Base-by-base conservation (phyloP, 2,888 invertebrate species). In the Leucophenga maculata region DNA sequence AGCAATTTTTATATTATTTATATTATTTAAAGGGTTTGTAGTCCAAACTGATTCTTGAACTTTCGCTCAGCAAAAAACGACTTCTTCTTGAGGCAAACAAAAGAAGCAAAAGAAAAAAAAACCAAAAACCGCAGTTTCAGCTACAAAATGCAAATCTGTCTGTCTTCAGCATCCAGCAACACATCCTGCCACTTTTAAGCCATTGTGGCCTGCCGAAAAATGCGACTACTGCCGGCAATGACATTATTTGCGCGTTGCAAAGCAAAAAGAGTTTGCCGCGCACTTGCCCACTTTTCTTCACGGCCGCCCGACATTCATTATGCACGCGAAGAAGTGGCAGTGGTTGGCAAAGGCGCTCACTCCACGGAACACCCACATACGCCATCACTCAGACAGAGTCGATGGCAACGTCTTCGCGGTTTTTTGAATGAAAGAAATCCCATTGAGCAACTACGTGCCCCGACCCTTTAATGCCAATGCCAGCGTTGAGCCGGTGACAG, bases 31-130 rank as follows among this genome's bases (percentile, higher is more conserved):
- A 26, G 4, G 3, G 26, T 3, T 26, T 26, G 26, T 26, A 26
- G 26, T 3, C 4, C 26, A 26, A 2, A 26, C 26, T 26, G 26
- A 26, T 26, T 26, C 4, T 26, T 26, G 26, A 26, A 26, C 26
- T 26, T 26, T 26, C 26, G 2, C 26, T 26, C 26, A n/a, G 26
- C 2, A 1, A 1, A 50, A 6, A 50, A 9, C 50, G 18, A n/a
- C n/a, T n/a, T n/a, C n/a, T n/a, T 16, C 6, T 18, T 55, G 55
- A 1, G 55, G 20, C 55, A 79, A 77, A 84, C 84, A 84, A 85
- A 83, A 68, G 78, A 75, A 77, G 72, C 85, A 80, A 82, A 78
- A 77, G 84, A 77, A 79, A 76, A 75, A 77, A 78, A 77, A 84
- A 85, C 83, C 84, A 26, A n/a, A n/a, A n/a, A 72, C 84, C 31